Percentiles rank a stretch among this genome's conserved stretches.
These are phyloP conservation scores for Trachops cirrhosus DNA, from an alignment of 2,797 vertebrate species.

Conservation along the genomic window DNA sequence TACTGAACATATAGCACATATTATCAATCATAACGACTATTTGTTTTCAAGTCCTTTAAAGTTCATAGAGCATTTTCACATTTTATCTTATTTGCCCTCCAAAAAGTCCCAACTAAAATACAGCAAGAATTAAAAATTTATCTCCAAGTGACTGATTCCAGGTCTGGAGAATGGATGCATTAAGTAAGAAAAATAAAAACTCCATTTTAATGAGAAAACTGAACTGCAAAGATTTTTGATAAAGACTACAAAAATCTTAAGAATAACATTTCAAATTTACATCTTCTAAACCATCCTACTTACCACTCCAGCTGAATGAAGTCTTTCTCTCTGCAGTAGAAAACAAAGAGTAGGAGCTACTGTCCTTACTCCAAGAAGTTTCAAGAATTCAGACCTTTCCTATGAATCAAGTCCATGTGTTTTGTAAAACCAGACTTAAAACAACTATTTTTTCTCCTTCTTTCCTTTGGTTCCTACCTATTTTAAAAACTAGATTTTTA, in stretches of 20 bases:
- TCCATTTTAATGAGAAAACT: constrained; percentile 31
- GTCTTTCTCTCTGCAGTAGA: background rate
- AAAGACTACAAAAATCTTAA: constrained; percentile 25
- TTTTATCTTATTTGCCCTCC: background rate
- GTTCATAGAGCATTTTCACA: constrained; percentile 11
- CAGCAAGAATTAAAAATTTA: constrained; percentile 20
- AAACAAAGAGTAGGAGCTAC: constrained; percentile 15
- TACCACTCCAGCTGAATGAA: background rate
- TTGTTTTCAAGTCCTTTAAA: constrained; percentile 30
- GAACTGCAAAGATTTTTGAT: constrained; percentile 2
- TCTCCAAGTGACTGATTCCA: background rate
- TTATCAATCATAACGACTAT: background rate
- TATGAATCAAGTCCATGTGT: constrained; percentile 23
- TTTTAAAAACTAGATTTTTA: constrained; percentile 43
- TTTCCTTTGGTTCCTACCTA: constrained; percentile 43
- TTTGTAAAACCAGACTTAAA: constrained; percentile 44
- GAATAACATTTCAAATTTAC: background rate
- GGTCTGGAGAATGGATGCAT: background rate
- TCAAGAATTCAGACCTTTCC: constrained; percentile 39
- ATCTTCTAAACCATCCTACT: background rate
- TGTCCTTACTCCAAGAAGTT: constrained; percentile 29
- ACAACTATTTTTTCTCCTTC: background rate
- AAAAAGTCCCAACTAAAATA: background rate
- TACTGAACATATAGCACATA: background rate
- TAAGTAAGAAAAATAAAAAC: constrained; percentile 22